Conservation (phyloP, 2,888 invertebrate genomes). For the Drosophila rellima region DNA sequence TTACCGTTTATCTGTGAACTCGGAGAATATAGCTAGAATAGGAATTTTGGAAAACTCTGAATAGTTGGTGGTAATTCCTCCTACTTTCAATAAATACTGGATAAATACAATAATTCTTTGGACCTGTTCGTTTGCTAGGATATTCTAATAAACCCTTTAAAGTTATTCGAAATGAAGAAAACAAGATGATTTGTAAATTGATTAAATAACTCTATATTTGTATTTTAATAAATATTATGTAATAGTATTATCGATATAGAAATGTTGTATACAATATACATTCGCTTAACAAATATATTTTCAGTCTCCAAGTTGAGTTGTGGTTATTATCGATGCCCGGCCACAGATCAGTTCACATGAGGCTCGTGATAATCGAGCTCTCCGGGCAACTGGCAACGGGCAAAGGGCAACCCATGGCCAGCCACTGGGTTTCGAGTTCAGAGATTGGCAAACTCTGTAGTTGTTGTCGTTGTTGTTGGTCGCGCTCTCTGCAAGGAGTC, state of each 20-base stretch:
- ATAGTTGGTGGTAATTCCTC: not conserved
- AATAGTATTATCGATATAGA: constrained; percentile 17
- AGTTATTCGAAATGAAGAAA: not conserved
- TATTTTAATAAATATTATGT: constrained; percentile 51
- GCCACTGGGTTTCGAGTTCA: constrained; percentile 69
- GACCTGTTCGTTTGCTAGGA: too few species aligned
- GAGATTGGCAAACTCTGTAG: constrained; percentile 5
- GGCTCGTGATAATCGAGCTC: constrained; percentile 66
- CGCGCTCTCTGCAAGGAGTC: constrained; percentile 12
- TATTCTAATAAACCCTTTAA: too few species aligned
- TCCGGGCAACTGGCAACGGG: constrained; percentile 34
- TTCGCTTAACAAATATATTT: constrained; percentile 33
- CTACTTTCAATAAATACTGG: not conserved
- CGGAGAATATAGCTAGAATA: not conserved
- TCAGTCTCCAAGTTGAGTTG: constrained; percentile 55
- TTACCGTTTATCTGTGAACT: not conserved
- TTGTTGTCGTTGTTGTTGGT: constrained; percentile 8
- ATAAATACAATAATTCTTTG: not conserved
- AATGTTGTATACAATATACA: constrained; percentile 27
- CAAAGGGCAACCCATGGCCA: constrained; percentile 73
- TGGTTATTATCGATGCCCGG: constrained; percentile 34
- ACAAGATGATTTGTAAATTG: constrained; percentile 16
- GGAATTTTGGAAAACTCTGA: not conserved
- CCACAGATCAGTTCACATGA: constrained; percentile 46
- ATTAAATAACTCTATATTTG: constrained; percentile 2